These are phyloP conservation scores for Anodontia alba DNA, from an alignment of 2,888 invertebrate genomes.

Conservation along the genomic window DNA sequence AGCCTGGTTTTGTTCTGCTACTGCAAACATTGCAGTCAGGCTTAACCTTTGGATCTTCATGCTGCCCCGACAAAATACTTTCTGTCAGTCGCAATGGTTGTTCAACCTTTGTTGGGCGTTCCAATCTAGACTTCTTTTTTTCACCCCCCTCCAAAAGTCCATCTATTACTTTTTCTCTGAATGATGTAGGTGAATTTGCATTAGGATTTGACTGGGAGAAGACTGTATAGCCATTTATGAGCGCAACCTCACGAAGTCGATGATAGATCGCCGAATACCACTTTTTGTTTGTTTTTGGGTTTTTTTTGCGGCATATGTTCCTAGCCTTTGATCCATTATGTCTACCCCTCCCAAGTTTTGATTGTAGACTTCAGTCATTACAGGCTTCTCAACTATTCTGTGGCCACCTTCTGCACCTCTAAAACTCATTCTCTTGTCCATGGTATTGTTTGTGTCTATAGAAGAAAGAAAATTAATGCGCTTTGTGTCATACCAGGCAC, in stretches of 20 bases:
- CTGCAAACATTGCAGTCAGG: constrained; percentile 52
- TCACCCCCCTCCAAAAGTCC: constrained; percentile 40
- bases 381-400: constrained; percentile 30
- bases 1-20: constrained; percentile 24
- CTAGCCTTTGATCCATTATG: constrained; percentile 19
- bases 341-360: constrained; percentile 37
- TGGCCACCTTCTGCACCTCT: constrained; percentile 12
- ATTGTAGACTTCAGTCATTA: constrained; percentile 38
- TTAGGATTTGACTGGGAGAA: constrained; percentile 19
- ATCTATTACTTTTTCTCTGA: constrained; percentile 41
- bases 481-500: constrained; percentile 62
- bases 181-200: constrained; percentile 7
- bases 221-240: constrained; percentile 56
- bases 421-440: constrained; percentile 24
- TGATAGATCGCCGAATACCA: constrained; percentile 49
- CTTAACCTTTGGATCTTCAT: constrained; percentile 32
- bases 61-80: constrained; percentile 40
- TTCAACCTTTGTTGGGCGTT: constrained; percentile 28
- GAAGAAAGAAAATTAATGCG: constrained; percentile 44
- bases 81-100: constrained; percentile 31
- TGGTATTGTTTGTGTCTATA: constrained; percentile 12
- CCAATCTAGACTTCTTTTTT: not conserved
- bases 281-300: too few relatives aligned
- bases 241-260: constrained; percentile 42
- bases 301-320: constrained; percentile 30